Conservation (phyloP, 2,113 vertebrate genomes). For the Dermatemys mawii region DNA sequence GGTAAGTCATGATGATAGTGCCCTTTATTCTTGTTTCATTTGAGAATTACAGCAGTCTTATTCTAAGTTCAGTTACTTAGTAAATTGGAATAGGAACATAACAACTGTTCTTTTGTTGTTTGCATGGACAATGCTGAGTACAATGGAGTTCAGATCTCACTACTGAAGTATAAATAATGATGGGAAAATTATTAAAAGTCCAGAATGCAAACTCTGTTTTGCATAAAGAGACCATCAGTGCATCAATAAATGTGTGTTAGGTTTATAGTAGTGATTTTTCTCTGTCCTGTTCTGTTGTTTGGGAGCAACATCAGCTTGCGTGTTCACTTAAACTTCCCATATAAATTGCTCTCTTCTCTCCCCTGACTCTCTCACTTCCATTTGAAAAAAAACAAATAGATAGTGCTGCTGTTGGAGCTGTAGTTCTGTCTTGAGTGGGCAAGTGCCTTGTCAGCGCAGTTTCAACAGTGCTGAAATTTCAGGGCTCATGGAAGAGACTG, state of each 20-base stretch:
- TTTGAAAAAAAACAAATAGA: background rate
- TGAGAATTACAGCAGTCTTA: background rate
- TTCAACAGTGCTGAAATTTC: background rate
- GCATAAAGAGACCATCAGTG: background rate
- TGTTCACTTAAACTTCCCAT: conserved; percentile 6
- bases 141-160: background rate
- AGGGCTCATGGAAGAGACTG: background rate
- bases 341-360: background rate
- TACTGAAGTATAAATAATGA: background rate
- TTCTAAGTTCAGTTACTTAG: background rate
- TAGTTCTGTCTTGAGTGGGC: background rate
- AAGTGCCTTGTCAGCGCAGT: background rate
- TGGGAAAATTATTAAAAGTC: background rate
- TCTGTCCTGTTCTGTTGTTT: background rate
- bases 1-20: conserved; percentile 76
- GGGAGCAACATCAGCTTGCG: background rate
- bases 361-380: background rate
- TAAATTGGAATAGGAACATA: background rate
- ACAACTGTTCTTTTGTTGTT: background rate
- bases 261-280: background rate
- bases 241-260: background rate
- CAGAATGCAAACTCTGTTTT: background rate
- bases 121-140: background rate
- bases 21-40: background rate
- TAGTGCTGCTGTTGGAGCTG: background rate